Percentiles rank a stretch among this genome's conserved stretches.
Conservation (phyloP, 2,113 vertebrate genomes). For the Mus pahari region DNA sequence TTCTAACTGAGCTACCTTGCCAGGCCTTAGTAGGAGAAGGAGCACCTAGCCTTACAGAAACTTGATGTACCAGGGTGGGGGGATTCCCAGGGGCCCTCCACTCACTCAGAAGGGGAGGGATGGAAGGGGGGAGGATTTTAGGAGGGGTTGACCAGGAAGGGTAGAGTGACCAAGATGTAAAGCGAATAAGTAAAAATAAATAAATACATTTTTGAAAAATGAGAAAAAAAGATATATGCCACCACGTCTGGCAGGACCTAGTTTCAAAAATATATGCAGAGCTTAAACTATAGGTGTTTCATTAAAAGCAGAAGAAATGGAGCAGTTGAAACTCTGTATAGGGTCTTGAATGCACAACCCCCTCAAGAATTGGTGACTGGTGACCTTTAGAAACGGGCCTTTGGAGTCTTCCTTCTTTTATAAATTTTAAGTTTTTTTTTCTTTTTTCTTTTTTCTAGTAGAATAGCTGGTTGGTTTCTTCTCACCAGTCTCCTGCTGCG, state of each 20-base stretch:
- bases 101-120: too few relatives aligned
- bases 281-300: conserved; percentile 75
- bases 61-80: too few relatives aligned
- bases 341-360: conserved; percentile 79
- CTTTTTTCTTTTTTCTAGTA: neutral
- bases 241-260: neutral
- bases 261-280: conserved; percentile 72
- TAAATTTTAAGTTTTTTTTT: neutral
- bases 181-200: too few relatives aligned
- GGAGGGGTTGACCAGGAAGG: too few relatives aligned
- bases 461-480: conserved; percentile 65
- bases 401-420: conserved; percentile 16
- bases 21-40: too few relatives aligned
- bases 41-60: too few relatives aligned
- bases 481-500: neutral
- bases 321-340: conserved; percentile 59
- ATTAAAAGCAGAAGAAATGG: conserved; percentile 72
- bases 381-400: conserved; percentile 81
- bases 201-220: too few relatives aligned
- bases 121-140: too few relatives aligned
- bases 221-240: neutral
- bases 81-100: too few relatives aligned
- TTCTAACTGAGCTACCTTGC: too few relatives aligned
- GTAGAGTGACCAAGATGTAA: too few relatives aligned
- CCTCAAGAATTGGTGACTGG: conserved; percentile 52